Percentiles rank a stretch among this genome's conserved stretches.
Evolutionary conservation across 2,888 invertebrate species (phyloP).

Genomic region (Nomada fabriciana): DNA sequence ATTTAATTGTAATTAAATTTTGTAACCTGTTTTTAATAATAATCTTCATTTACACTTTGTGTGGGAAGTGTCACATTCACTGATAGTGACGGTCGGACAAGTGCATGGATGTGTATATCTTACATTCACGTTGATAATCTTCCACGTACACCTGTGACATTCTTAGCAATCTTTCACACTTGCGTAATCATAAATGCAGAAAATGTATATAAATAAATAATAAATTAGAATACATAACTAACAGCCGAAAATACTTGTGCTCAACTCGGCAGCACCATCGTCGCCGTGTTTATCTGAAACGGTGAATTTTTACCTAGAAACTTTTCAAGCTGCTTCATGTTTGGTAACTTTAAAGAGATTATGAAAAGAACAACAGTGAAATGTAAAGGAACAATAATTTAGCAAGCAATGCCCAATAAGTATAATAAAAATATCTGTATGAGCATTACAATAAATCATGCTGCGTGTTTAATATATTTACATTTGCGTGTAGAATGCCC

Average conservation of each 20-base stretch:
- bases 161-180: constrained; percentile 26
- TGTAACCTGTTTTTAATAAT: constrained; percentile 8
- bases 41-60: constrained; percentile 17
- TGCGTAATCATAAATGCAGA: constrained; percentile 34
- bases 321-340: constrained; percentile 5
- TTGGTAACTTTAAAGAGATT: background rate
- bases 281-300: background rate
- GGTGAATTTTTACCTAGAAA: constrained; percentile 21
- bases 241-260: background rate
- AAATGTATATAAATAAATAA: constrained; percentile 24
- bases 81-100: background rate
- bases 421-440: background rate
- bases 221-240: constrained; percentile 26
- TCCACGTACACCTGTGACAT: constrained; percentile 7
- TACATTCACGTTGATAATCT: background rate
- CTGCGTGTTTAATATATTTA: background rate
- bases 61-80: constrained; percentile 2
- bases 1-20: constrained; percentile 5
- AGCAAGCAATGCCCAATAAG: background rate
- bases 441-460: background rate
- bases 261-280: background rate
- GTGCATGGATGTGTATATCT: background rate
- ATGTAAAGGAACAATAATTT: background rate
- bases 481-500: background rate
- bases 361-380: background rate